A percentile compares a stretch with the other conserved stretches of the same genome.
phyloP scores from a whole-genome alignment of 2,797 vertebrate genomes.

The Periophthalmus magnuspinnatus region DNA sequence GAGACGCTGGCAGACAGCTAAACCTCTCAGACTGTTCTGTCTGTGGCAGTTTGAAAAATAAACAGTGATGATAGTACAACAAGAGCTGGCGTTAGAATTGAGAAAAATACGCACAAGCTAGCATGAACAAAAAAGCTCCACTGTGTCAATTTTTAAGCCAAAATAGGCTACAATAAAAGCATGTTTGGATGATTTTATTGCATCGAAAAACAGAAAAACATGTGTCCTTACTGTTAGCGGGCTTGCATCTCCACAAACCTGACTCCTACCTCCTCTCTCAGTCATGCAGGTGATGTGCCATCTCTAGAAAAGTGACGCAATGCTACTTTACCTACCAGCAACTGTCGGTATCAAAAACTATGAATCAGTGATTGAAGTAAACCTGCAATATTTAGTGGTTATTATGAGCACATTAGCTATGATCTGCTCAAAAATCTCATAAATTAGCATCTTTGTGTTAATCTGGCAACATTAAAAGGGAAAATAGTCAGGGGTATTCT shows the following conservation, averaged over 20 bases:
- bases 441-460: not conserved
- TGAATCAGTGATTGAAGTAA: not conserved
- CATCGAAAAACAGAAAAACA: too few species aligned
- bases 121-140: not conserved
- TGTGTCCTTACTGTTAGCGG: too few species aligned
- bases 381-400: not conserved
- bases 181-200: too few species aligned
- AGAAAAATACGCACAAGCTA: not conserved
- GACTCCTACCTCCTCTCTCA: too few species aligned
- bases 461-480: too few species aligned
- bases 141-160: too few species aligned
- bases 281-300: too few species aligned
- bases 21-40: constrained; percentile 22
- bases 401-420: not conserved
- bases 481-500: not conserved
- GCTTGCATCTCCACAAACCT: too few species aligned
- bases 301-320: too few species aligned
- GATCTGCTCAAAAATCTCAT: not conserved
- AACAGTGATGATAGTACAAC: not conserved
- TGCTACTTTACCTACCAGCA: too few species aligned
- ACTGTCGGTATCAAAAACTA: too few species aligned
- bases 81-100: not conserved
- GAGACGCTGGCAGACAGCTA: constrained; percentile 12
- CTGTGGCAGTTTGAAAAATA: constrained; percentile 4
- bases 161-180: too few species aligned